Evolutionary conservation across 2,797 vertebrate genomes (phyloP), one percentile per base, ranked within the genome.

Genomic region (Alcedo atthis): DNA sequence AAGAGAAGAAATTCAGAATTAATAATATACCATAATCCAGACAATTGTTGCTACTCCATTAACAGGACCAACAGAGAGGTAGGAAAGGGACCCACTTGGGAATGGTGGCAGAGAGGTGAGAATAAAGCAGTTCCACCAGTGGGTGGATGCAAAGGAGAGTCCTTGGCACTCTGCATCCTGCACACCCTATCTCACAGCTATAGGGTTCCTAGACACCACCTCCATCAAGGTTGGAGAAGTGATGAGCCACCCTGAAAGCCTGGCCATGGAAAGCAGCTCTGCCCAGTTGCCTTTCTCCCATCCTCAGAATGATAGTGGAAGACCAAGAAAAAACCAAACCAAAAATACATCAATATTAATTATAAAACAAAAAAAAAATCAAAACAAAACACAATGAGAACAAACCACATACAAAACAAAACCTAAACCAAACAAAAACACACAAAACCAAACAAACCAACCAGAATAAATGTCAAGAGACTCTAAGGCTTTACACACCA

Each of bases 211-310:
- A 35, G 64, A 14, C 28, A 15, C 35, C 40, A 30, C 14, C 37
- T 67, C 58, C 46, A 17, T 15, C 43, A n/a, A 25, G 61, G 20
- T 18, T 12, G 68, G 59, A 12, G 0, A 4, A 14, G 22, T 2
- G 8, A 24, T 6, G 40, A 59, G 16, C 11, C 42, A 20, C 49
- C 51, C 59, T 14, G 30, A 67, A 55, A 75, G 40, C n/a, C 43
- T 10, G 32, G 13, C 35, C 16, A 8, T 1, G 5, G 43, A 58
- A 49, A 66, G 33, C 51, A 28, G 30, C 1, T 0, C 3, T 26
- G 30, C 24, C 49, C 15, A 2, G 14, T 15, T 58, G 6, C 9
- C 26, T 76, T 73, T 33, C 62, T 57, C 30, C 45, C 33, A 54
- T 33, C 45, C 33, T 77, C 61, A 35, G n/a, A 68, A 46, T 33